Evolutionary conservation across 2,113 vertebrate genomes (phyloP).

Genomic region (Phasianus colchicus): DNA sequence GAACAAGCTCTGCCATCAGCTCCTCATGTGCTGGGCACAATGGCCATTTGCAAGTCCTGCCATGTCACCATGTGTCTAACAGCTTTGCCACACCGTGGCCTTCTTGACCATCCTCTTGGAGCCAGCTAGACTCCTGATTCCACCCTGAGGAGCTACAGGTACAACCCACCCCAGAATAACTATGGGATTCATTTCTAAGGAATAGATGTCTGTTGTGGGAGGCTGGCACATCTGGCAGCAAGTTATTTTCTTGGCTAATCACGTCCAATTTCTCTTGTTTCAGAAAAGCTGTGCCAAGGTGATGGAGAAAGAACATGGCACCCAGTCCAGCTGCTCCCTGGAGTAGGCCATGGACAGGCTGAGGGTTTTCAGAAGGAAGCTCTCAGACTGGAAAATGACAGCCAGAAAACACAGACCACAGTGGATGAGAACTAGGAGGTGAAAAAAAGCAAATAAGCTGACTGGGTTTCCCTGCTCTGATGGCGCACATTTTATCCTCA

Average conservation of each 20-base stretch:
- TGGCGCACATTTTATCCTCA: not conserved
- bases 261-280: not conserved
- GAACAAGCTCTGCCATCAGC: not conserved
- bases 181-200: not conserved
- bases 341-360: not conserved
- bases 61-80: rapidly evolving
- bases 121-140: rapidly evolving
- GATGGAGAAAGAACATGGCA: conserved; percentile 4
- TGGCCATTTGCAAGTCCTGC: not conserved
- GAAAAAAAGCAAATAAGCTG: conserved; percentile 20
- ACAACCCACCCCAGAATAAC: not conserved
- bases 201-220: not conserved
- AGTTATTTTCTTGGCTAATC: not conserved
- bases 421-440: not conserved
- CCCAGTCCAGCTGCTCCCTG: not conserved
- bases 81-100: not conserved
- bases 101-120: not conserved
- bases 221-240: not conserved
- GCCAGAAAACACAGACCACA: not conserved
- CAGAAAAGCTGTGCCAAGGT: not conserved
- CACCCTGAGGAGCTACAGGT: not conserved
- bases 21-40: rapidly evolving
- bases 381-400: not conserved
- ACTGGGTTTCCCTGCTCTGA: not conserved
- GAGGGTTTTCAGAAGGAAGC: conserved; percentile 2